Evolutionary conservation across 2,888 invertebrate genomes (phyloP), one percentile per base, ranked within the genome.

Genomic region (Pomacea canaliculata): DNA sequence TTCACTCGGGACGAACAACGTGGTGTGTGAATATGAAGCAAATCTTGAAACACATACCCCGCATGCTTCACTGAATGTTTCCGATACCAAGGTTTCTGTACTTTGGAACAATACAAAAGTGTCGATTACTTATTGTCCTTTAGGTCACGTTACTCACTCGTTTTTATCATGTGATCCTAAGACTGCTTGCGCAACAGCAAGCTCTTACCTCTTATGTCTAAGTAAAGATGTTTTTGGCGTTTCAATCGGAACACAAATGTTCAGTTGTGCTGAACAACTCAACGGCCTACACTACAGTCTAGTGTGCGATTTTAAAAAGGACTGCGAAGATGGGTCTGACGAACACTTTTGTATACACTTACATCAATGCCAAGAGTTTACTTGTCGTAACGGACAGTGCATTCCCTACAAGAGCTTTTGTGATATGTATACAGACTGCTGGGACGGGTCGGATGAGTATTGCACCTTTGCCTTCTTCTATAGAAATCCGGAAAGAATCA

Each of bases 311-410:
- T 67, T 66, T n/a, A 66, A 51, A 67, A 46, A 27, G 27, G 73
- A 73, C 73, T 73, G 73, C 37, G 27, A 23, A 18, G 73, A 73
- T 19, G 73, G 65, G 18, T 66, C 73, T 10, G 73, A 73, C 49
- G 73, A 73, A 51, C 51, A 56, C 9, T 73, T 73, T 65, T 73
- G 73, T 19, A 37, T 37, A 9, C 66, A 73, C n/a, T 2, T 16
- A 5, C 19, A 3, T 10, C 2, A 13, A 7, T 73, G 73, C 37
- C 9, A n/a, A n/a, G 73, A 51, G 12, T 73, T 66, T 37, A 16
- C 16, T 19, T 73, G 73, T 67, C 51, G 37, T 19, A 73, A 56
- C 27, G 56, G 66, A 56, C 73, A 73, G 66, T 73, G 73, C 67
- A 27, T 73, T 27, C 10, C 23, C 4, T 13, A 2, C 27, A 51